These are phyloP conservation scores for Sipha flava DNA, from an alignment of 1,140 invertebrate species.

Conservation along the genomic window DNA sequence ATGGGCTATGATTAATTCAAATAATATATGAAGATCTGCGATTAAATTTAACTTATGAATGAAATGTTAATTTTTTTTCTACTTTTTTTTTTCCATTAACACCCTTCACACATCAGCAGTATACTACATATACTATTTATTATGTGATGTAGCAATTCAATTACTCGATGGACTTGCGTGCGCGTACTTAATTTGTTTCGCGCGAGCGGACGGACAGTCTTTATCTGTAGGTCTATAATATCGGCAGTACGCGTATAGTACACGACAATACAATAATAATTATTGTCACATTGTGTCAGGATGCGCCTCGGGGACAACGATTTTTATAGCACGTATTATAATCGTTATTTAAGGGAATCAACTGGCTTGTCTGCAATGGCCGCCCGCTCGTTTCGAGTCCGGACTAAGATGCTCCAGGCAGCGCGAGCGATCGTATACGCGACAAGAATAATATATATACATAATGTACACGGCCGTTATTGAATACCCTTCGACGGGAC, in stretches of 20 bases:
- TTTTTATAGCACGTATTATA: constrained; percentile 2
- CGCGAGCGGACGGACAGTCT: not conserved
- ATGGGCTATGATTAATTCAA: too few relatives aligned
- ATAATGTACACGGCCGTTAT: not conserved
- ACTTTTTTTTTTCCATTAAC: too few relatives aligned
- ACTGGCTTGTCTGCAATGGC: too few relatives aligned
- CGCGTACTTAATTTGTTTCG: not conserved
- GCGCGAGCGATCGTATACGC: not conserved
- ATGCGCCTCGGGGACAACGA: not conserved
- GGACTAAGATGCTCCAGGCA: constrained; percentile 9
- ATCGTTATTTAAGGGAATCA: constrained; percentile 15
- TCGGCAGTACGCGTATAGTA: not conserved
- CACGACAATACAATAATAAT: constrained; percentile 20
- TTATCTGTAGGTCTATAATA: not conserved
- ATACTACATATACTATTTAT: too few relatives aligned
- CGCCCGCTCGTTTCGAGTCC: too few relatives aligned
- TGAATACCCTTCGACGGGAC: not conserved
- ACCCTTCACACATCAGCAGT: too few relatives aligned
- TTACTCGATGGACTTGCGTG: not conserved
- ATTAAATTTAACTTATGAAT: too few relatives aligned
- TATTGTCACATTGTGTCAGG: not conserved
- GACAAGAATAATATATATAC: not conserved
- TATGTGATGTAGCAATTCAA: not conserved
- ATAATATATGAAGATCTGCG: too few relatives aligned
- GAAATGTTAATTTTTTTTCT: too few relatives aligned